These are phyloP conservation scores for Polyergus mexicanus DNA, from an alignment of 1,140 invertebrate genomes.

Conservation along the genomic window DNA sequence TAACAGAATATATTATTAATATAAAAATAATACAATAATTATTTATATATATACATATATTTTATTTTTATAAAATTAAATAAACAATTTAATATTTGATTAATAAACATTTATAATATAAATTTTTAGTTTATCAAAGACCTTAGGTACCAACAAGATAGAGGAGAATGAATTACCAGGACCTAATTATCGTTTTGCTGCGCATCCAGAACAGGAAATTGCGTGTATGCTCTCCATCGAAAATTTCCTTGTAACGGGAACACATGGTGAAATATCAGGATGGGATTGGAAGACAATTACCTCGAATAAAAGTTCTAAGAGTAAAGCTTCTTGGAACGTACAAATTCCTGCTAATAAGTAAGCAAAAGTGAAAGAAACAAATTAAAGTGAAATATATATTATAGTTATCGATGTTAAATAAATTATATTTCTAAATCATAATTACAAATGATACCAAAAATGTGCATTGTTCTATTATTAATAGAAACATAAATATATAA, in stretches of 20 bases:
- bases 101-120: not conserved
- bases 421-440: not conserved
- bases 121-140: constrained; percentile 86
- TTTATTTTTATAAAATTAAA: not conserved
- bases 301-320: constrained; percentile 89
- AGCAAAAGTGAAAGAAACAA: constrained; percentile 38
- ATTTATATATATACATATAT: not conserved
- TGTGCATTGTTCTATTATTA: too few relatives aligned
- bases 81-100: not conserved
- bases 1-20: not conserved
- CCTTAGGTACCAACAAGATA: constrained; percentile 86
- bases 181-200: constrained; percentile 87
- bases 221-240: constrained; percentile 91
- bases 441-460: not conserved
- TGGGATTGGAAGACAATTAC: constrained; percentile 91
- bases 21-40: not conserved
- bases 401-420: too few relatives aligned
- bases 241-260: constrained; percentile 92
- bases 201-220: constrained; percentile 89
- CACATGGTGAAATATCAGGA: constrained; percentile 91
- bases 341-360: constrained; percentile 89
- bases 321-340: constrained; percentile 89
- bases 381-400: constrained; percentile 14
- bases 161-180: constrained; percentile 87
- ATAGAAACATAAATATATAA: too few relatives aligned